phyloP scores from a whole-genome alignment of 2,888 invertebrate species.

The Mantis religiosa region DNA sequence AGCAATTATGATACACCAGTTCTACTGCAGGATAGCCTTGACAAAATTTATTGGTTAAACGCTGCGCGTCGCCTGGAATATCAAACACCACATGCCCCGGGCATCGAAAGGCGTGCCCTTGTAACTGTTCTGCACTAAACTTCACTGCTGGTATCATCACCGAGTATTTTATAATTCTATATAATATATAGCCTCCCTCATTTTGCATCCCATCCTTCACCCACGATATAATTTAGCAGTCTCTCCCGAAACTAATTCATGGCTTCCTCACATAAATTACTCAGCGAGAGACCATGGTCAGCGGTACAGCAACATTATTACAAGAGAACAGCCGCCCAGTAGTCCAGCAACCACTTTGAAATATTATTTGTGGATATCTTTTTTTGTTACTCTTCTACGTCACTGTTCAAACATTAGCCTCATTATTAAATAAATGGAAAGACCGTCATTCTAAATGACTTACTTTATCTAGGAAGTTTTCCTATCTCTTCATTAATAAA shows the following conservation, averaged over 20 bases:
- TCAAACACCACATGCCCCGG: background rate
- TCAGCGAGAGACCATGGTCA: background rate
- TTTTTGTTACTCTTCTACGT: background rate
- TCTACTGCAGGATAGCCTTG: background rate
- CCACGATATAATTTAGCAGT: slow-evolving; percentile 17
- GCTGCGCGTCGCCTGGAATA: background rate
- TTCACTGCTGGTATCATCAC: background rate
- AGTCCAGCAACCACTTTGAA: background rate
- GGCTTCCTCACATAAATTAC: slow-evolving; percentile 17
- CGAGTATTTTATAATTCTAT: slow-evolving; percentile 10
- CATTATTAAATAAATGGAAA: background rate
- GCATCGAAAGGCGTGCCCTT: background rate
- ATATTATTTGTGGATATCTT: background rate
- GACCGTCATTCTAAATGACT: background rate
- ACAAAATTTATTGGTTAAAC: background rate
- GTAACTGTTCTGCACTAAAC: background rate
- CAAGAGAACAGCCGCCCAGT: background rate
- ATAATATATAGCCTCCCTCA: slow-evolving; percentile 3
- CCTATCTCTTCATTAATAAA: background rate
- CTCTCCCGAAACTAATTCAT: slow-evolving; percentile 5
- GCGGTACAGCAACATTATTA: background rate
- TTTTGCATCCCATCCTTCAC: slow-evolving; percentile 14
- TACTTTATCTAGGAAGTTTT: background rate
- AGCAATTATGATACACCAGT: background rate
- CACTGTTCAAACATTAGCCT: background rate